Evolutionary conservation across 2,888 invertebrate species (phyloP).

Genomic region (Caenorhabditis afra): DNA sequence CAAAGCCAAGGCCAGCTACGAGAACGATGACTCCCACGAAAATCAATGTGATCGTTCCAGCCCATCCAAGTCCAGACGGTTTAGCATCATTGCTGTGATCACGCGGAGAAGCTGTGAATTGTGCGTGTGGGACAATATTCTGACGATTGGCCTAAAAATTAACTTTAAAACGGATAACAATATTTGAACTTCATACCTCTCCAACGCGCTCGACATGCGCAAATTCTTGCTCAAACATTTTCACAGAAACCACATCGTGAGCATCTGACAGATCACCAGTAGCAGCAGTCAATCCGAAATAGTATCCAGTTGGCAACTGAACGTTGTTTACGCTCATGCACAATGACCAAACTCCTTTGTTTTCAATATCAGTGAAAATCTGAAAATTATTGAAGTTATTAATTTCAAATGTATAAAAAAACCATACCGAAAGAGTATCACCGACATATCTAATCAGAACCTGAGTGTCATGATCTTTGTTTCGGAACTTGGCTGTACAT

Average conservation of each 20-base stretch:
- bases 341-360: slow-evolving; percentile 89
- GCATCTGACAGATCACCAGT: slow-evolving; percentile 97
- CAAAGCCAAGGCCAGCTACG: slow-evolving; percentile 89
- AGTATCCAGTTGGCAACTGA: slow-evolving; percentile 94
- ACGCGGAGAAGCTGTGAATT: slow-evolving; percentile 84
- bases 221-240: slow-evolving; percentile 92
- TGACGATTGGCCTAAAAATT: slow-evolving; percentile 57
- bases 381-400: slow-evolving; percentile 81
- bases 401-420: too few species aligned
- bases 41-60: slow-evolving; percentile 89
- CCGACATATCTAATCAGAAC: slow-evolving; percentile 92
- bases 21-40: slow-evolving; percentile 89
- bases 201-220: slow-evolving; percentile 82
- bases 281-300: slow-evolving; percentile 93
- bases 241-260: slow-evolving; percentile 93
- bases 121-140: slow-evolving; percentile 61
- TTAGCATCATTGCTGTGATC: slow-evolving; percentile 92
- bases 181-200: slow-evolving; percentile 57
- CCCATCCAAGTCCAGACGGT: slow-evolving; percentile 89
- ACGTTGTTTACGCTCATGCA: slow-evolving; percentile 93
- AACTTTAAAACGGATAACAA: not conserved
- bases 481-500: slow-evolving; percentile 94
- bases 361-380: slow-evolving; percentile 85
- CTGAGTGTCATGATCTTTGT: slow-evolving; percentile 91
- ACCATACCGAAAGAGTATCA: slow-evolving; percentile 87